Evolutionary conservation across 2,113 vertebrate species (phyloP).

Genomic region (Phaethornis superciliosus): DNA sequence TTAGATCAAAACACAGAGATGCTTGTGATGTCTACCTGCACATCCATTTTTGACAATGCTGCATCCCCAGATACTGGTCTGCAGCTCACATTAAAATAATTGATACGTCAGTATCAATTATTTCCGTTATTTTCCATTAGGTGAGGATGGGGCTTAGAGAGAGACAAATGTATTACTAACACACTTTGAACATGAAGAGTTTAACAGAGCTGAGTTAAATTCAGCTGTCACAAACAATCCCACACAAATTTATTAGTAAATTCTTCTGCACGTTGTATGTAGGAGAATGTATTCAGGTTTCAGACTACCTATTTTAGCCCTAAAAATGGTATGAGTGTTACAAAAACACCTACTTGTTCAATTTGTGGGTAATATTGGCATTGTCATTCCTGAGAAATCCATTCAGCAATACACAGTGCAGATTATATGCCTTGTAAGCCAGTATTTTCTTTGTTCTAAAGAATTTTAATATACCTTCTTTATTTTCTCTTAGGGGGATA

Average conservation of each 20-base stretch:
- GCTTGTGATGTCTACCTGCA: not conserved
- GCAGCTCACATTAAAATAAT: not conserved
- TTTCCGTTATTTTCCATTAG: not conserved
- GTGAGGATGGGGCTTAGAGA: not conserved
- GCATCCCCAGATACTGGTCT: not conserved
- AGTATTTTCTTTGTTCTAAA: not conserved
- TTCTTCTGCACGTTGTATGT: not conserved
- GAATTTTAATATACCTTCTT: not conserved
- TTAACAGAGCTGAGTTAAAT: not conserved
- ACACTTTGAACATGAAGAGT: not conserved
- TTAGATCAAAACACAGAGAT: not conserved
- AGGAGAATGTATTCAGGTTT: not conserved
- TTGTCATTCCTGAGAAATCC: slow-evolving; percentile 1
- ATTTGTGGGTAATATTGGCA: not conserved
- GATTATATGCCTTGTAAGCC: not conserved
- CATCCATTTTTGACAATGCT: not conserved
- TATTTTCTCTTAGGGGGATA: not conserved
- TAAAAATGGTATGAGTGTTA: not conserved
- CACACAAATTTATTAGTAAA: not conserved
- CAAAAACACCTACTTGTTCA: not conserved
- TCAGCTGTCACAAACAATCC: not conserved
- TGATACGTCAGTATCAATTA: not conserved
- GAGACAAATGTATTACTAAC: not conserved
- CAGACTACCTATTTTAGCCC: not conserved
- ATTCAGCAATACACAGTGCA: not conserved